Evolutionary conservation across 2,888 invertebrate species (phyloP).

Genomic region (Tyria jacobaeae): DNA sequence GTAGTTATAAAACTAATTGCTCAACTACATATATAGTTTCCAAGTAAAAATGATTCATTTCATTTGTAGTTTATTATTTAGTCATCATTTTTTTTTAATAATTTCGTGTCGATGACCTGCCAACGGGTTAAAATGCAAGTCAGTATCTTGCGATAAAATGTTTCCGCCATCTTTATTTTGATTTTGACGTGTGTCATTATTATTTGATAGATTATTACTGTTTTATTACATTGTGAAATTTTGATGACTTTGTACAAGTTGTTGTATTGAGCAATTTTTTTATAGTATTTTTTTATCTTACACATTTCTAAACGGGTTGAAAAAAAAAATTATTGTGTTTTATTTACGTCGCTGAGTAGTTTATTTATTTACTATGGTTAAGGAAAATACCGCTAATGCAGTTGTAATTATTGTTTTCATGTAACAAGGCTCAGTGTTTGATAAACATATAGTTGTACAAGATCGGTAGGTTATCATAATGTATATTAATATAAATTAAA

Average conservation of each 20-base stretch:
- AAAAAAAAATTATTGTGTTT: background rate
- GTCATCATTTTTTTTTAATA: slow-evolving; percentile 46
- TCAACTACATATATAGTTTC: slow-evolving; percentile 19
- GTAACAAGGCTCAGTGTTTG: background rate
- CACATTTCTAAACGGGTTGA: background rate
- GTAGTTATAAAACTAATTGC: slow-evolving; percentile 14
- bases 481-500: background rate
- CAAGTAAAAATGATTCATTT: slow-evolving; percentile 42
- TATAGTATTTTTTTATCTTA: background rate
- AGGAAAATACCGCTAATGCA: background rate
- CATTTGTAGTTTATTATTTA: slow-evolving; percentile 36
- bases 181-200: slow-evolving; percentile 21
- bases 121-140: slow-evolving; percentile 29
- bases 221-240: background rate
- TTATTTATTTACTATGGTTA: slow-evolving; percentile 6
- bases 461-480: background rate
- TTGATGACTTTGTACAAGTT: background rate
- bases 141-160: slow-evolving; percentile 18
- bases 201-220: background rate
- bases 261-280: background rate
- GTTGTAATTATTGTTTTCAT: slow-evolving; percentile 3
- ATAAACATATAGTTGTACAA: background rate
- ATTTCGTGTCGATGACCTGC: slow-evolving; percentile 37
- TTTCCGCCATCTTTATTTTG: slow-evolving; percentile 35
- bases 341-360: background rate